phyloP scores from a whole-genome alignment of 2,113 vertebrate genomes.

The Gambusia affinis region DNA sequence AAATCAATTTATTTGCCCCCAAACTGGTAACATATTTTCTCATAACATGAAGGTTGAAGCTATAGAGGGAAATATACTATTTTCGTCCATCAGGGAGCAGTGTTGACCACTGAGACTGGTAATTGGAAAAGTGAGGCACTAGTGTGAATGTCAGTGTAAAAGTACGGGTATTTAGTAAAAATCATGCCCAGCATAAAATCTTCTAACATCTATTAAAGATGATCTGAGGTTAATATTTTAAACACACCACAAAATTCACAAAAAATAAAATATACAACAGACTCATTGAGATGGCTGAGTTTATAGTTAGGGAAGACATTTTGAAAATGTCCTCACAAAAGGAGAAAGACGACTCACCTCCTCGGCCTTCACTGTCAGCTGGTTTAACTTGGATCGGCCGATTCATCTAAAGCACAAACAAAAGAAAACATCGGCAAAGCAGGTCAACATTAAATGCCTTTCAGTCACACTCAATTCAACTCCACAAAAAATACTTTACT shows the following conservation, averaged over 20 bases:
- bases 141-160: slow-evolving; percentile 11
- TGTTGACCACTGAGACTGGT: slow-evolving; percentile 34
- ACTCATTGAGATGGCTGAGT: background rate
- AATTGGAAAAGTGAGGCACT: background rate
- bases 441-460: slow-evolving; percentile 29
- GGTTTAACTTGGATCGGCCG: slow-evolving; percentile 84
- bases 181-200: slow-evolving; percentile 32
- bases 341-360: slow-evolving; percentile 70
- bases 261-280: background rate
- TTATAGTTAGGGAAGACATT: background rate
- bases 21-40: background rate
- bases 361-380: slow-evolving; percentile 83
- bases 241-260: background rate
- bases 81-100: slow-evolving; percentile 67
- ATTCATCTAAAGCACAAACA: slow-evolving; percentile 78
- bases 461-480: background rate
- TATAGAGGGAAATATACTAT: background rate
- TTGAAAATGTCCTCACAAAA: background rate
- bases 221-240: background rate
- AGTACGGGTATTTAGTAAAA: slow-evolving; percentile 15
- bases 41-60: background rate
- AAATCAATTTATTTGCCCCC: slow-evolving; percentile 1
- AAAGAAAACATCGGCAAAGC: slow-evolving; percentile 27
- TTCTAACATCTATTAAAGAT: slow-evolving; percentile 9
- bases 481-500: background rate